Percentiles rank a stretch among this genome's conserved stretches.
Conservation (phyloP, 1,140 invertebrate genomes). For the Danaus plexippus region DNA sequence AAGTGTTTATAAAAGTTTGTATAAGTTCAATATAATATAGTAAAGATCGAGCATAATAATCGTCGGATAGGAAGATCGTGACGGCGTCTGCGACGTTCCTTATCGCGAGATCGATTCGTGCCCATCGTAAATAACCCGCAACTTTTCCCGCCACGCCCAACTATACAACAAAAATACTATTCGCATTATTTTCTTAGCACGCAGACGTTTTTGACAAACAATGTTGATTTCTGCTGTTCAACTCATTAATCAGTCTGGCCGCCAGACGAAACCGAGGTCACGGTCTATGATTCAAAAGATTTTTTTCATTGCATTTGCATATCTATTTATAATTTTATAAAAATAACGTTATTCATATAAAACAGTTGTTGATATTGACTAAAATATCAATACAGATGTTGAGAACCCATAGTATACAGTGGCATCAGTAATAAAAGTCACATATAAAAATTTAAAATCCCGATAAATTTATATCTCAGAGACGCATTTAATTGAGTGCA, state of each 20-base stretch:
- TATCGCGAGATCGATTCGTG: conserved; percentile 68
- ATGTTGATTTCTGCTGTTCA: conserved; percentile 17
- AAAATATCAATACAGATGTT: too few species aligned
- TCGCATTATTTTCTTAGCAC: conserved; percentile 7
- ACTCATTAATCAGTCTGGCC: conserved; percentile 14
- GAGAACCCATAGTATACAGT: too few species aligned
- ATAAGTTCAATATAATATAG: not conserved
- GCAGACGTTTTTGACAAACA: conserved; percentile 7
- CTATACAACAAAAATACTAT: conserved; percentile 42
- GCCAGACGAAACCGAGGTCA: conserved; percentile 2
- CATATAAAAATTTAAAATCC: not conserved
- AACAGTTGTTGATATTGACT: too few species aligned
- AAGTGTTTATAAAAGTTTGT: too few species aligned
- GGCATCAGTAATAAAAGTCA: too few species aligned
- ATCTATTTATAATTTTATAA: too few species aligned
- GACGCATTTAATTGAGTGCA: conserved; percentile 2
- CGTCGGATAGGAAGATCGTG: conserved; percentile 67
- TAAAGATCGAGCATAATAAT: conserved; percentile 28
- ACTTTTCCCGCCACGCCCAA: conserved; percentile 65
- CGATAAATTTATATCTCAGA: not conserved
- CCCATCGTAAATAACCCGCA: conserved; percentile 67
- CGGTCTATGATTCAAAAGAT: too few species aligned
- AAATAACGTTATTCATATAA: too few species aligned
- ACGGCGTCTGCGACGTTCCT: conserved; percentile 66
- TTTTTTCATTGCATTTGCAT: too few species aligned